phyloP scores from a whole-genome alignment of 2,888 invertebrate genomes.

The Tipula confusa region DNA sequence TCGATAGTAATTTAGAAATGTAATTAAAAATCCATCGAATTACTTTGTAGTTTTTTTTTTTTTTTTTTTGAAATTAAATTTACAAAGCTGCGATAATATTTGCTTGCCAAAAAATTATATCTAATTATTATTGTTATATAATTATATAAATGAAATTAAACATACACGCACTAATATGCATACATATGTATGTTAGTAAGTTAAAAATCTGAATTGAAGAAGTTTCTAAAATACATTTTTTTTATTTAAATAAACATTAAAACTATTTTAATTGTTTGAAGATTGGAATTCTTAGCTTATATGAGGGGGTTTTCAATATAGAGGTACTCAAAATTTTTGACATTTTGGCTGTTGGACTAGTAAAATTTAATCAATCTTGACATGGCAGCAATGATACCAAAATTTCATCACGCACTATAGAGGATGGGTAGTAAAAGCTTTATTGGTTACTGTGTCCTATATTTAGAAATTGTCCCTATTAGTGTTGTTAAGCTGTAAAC shows the following conservation, averaged over 20 bases:
- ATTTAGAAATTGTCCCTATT: no score
- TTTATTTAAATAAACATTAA: slow-evolving; percentile 4
- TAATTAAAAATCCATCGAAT: no score
- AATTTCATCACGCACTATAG: no score
- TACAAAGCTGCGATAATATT: slow-evolving; percentile 13
- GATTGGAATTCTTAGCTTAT: slow-evolving; percentile 13
- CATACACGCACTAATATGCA: neutral
- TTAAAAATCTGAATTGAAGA: neutral
- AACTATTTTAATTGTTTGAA: slow-evolving; percentile 21
- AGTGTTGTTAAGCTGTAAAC: no score
- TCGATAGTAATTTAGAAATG: no score
- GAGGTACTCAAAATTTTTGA: no score
- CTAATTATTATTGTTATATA: neutral
- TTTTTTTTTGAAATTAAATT: neutral
- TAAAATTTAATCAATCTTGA: no score
- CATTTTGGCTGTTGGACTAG: no score
- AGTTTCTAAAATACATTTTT: neutral
- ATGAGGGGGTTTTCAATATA: no score
- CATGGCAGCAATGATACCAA: no score
- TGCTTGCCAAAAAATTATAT: neutral
- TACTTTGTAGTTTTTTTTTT: neutral
- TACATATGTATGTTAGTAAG: neutral
- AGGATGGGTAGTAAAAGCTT: no score
- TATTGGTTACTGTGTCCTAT: no score
- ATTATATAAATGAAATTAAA: neutral